Base-by-base conservation (phyloP, 2,113 vertebrate species). In the Chionis minor region DNA sequence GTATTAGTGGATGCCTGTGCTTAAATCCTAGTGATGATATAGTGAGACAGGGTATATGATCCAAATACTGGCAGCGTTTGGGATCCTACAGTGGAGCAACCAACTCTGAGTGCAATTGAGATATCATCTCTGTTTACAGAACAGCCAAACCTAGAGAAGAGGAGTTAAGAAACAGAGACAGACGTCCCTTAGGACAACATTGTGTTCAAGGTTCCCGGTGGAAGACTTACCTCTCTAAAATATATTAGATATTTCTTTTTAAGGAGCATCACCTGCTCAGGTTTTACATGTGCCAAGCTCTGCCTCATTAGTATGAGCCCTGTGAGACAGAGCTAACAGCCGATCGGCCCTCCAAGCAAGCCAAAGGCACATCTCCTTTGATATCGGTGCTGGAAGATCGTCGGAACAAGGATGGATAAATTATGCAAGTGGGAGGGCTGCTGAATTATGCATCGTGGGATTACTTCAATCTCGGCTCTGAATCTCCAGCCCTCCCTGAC, bases 341-440 rank as follows among this genome's bases (percentile, higher is more conserved):
- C 7, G 2, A 40, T 42, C 5, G 0, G 14, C 62, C 20, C 51
- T 72, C 61, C 2, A 21, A 84, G 93, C 81, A 28, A 78, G 61
- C 40, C 70, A 75, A 74, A 82, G 30, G 54, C 65, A 40, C 44
- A 14, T 35, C 38, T 78, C 72, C 78, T 85, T 47, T 74, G 72
- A 32, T 32, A 69, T 4, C 19, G 9, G 0, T 0, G 4, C 80
- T 45, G 55, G 38, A 44, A 52, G 42, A 63, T 19, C 0, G 3
- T 3, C 40, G 61, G 33, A 33, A 47, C 23, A 78, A 85, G 56
- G 72, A 38, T 9, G 77, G 89, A 32, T 52, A 16, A 83, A 81
- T 33, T 13, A 78, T 19, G 42, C 54, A 12, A 35, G 19, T 5
- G 28, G 15, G 35, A 59, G 45, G 32, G 62, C 44, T 92, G 70